A percentile compares a stretch with the other conserved stretches of the same genome.
Evolutionary conservation across 2,888 invertebrate species (phyloP).

Genomic region (Phaedon cochleariae): DNA sequence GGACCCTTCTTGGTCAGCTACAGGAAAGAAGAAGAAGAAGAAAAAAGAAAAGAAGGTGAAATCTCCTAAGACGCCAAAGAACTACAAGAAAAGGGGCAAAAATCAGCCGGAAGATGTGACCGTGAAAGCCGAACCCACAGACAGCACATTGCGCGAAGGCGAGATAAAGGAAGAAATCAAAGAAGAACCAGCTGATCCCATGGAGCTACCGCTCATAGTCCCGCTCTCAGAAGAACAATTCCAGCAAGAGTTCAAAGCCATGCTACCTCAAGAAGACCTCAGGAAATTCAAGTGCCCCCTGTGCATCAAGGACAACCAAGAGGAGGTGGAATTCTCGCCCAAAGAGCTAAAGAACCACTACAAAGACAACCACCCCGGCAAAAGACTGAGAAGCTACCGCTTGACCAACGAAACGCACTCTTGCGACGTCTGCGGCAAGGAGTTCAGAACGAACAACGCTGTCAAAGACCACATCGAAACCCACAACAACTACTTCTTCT

Average conservation of each 20-base stretch:
- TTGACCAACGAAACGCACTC: conserved; percentile 46
- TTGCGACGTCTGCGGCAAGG: conserved; percentile 59
- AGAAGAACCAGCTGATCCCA: conserved; percentile 33
- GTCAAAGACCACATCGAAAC: conserved; percentile 58
- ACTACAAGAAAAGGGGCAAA: conserved; percentile 13
- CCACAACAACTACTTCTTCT: conserved; percentile 58
- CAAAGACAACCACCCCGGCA: conserved; percentile 50
- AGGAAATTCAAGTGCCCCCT: conserved; percentile 49
- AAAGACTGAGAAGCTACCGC: conserved; percentile 48
- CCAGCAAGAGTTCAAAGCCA: conserved; percentile 30
- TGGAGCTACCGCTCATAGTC: conserved; percentile 32
- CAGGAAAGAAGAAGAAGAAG: conserved; percentile 28
- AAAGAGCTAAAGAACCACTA: conserved; percentile 52
- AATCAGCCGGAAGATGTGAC: conserved; percentile 16
- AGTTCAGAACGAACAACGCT: conserved; percentile 52
- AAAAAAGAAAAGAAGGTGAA: conserved; percentile 21
- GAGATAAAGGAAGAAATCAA: conserved; percentile 44
- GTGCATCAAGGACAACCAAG: conserved; percentile 49
- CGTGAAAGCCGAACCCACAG: conserved; percentile 33
- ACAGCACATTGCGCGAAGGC: conserved; percentile 11
- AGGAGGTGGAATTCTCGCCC: conserved; percentile 46
- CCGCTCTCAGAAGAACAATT: conserved; percentile 31
- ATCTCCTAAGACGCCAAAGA: conserved; percentile 15
- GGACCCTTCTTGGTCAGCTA: conserved; percentile 30
- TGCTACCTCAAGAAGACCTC: conserved; percentile 30